Evolutionary conservation across 2,113 vertebrate species (phyloP).

Genomic region (Prolemur simus): DNA sequence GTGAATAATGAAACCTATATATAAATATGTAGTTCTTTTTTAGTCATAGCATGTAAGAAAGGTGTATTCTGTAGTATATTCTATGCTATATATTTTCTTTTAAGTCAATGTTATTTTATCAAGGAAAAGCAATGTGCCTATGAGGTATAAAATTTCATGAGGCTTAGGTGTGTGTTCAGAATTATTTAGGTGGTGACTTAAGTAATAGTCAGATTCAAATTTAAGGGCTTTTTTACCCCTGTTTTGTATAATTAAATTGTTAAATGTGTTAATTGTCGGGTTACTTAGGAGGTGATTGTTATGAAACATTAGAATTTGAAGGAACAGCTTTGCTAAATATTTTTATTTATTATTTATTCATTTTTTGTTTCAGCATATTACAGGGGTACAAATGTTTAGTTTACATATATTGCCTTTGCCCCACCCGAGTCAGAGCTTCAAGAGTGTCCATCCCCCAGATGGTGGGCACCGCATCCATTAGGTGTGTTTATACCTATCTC

Average conservation of each 20-base stretch:
- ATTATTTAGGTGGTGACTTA: neutral
- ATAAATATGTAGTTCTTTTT: neutral
- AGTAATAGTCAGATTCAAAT: neutral
- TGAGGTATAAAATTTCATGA: neutral
- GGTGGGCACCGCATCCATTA: no score
- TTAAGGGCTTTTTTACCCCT: neutral
- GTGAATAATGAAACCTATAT: neutral
- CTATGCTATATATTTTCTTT: neutral
- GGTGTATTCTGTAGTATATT: neutral
- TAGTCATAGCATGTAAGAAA: neutral
- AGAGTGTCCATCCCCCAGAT: no score
- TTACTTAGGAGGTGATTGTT: neutral
- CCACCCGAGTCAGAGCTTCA: no score
- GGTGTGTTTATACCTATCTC: no score
- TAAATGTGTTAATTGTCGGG: neutral
- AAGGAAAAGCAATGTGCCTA: neutral
- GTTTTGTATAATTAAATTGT: neutral
- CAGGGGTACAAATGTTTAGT: no score
- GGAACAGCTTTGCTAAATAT: neutral
- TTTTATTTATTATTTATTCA: neutral
- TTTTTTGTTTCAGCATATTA: no score
- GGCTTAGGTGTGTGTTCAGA: neutral
- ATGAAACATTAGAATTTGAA: neutral
- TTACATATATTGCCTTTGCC: no score
- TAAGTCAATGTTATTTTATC: neutral